Conservation (phyloP, 2,113 vertebrate genomes). For the Callionymus lyra region DNA sequence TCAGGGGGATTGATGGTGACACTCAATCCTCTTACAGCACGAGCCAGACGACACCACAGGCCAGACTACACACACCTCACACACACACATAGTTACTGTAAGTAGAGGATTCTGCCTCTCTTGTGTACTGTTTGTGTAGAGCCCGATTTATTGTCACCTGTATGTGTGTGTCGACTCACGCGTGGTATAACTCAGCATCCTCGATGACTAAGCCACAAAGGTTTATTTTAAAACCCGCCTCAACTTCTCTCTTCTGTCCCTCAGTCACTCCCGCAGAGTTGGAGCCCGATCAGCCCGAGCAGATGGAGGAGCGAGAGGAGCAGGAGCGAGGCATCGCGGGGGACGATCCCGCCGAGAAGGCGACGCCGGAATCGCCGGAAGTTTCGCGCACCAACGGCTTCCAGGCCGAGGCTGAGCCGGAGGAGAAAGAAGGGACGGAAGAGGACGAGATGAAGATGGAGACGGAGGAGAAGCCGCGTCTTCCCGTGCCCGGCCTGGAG, state of each 20-base stretch:
- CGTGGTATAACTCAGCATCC: neutral
- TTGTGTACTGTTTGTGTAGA: too few relatives aligned
- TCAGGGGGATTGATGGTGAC: constrained; percentile 1
- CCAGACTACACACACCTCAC: constrained; percentile 4
- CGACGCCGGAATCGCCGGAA: constrained; percentile 1
- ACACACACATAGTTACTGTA: constrained; percentile 4
- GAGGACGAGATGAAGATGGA: constrained; percentile 25
- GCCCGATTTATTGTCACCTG: too few relatives aligned
- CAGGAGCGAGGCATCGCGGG: constrained; percentile 12
- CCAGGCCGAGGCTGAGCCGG: constrained; percentile 13
- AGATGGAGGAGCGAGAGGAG: constrained; percentile 57
- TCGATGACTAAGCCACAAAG: too few relatives aligned
- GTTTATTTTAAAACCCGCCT: constrained; percentile 3
- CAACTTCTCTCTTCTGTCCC: neutral
- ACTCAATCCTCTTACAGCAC: constrained; percentile 37
- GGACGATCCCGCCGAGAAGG: constrained; percentile 6
- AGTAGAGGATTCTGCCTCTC: too few relatives aligned
- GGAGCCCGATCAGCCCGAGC: constrained; percentile 30
- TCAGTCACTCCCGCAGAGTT: constrained; percentile 44
- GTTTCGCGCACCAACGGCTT: neutral
- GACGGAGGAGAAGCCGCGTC: constrained; percentile 22
- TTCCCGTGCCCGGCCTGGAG: constrained; percentile 22
- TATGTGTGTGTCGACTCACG: too few relatives aligned
- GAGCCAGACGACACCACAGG: constrained; percentile 5
- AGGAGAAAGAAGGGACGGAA: constrained; percentile 26